Conservation (phyloP, 2,797 vertebrate species). For the Sebastes oblongus region DNA sequence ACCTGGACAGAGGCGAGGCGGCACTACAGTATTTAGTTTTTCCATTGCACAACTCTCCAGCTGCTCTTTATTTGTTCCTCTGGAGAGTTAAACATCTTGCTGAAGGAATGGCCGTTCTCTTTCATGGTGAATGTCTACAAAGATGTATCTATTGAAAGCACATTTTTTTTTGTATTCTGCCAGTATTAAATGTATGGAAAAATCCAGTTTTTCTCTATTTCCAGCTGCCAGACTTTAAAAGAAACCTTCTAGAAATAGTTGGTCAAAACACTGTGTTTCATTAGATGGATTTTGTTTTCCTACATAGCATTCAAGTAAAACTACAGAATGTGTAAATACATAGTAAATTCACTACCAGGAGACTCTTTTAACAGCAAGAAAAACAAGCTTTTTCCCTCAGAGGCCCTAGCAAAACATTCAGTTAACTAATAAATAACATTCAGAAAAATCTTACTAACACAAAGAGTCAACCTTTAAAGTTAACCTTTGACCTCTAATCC, state of each 20-base stretch:
- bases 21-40: slow-evolving; percentile 45
- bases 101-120: background rate
- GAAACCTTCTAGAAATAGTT: background rate
- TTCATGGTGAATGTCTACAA: background rate
- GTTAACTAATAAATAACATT: no score
- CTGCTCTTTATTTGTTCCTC: slow-evolving; percentile 54
- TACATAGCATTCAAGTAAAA: background rate
- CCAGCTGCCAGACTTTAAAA: background rate
- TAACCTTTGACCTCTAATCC: background rate
- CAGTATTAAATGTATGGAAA: slow-evolving; percentile 3
- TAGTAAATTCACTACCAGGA: background rate
- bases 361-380: background rate
- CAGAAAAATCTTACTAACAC: background rate
- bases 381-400: background rate
- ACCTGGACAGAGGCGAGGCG: slow-evolving; percentile 50
- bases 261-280: background rate
- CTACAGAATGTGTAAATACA: background rate
- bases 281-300: background rate
- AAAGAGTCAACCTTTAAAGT: background rate
- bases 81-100: background rate
- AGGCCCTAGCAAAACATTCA: no score
- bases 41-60: slow-evolving; percentile 64
- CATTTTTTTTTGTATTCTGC: background rate
- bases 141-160: background rate
- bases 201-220: background rate